phyloP scores from a whole-genome alignment of 2,113 vertebrate genomes.

The Octodon degus region DNA sequence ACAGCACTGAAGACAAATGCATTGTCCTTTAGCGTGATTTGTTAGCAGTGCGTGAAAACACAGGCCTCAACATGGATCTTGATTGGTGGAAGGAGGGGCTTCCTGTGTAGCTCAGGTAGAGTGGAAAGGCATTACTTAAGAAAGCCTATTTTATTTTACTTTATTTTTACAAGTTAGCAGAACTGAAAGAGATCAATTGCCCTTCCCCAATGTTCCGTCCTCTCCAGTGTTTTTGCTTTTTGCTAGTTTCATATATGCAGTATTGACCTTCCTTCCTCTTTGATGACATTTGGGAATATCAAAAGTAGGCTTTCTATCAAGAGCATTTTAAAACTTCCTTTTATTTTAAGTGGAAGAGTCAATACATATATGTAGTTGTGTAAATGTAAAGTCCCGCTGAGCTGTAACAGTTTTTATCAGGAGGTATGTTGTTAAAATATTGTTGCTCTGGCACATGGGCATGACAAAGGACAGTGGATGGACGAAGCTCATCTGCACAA shows the following conservation, averaged over 20 bases:
- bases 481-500: slow-evolving; percentile 60
- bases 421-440: slow-evolving; percentile 22
- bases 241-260: not conserved
- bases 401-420: not conserved
- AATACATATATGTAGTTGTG: not conserved
- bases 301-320: not conserved
- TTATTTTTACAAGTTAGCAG: not conserved
- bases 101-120: not conserved
- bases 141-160: not conserved
- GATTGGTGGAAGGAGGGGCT: not conserved
- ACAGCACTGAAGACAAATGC: not conserved
- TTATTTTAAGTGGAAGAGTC: not conserved
- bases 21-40: not conserved
- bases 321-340: not conserved
- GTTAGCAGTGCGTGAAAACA: not conserved
- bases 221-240: not conserved
- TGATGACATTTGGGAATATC: not conserved
- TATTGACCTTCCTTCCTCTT: not conserved
- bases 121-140: not conserved
- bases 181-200: not conserved
- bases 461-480: slow-evolving; percentile 13
- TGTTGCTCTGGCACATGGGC: not conserved
- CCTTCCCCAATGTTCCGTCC: fast-evolving
- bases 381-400: slow-evolving; percentile 47
- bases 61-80: not conserved